A percentile compares a stretch with the other conserved stretches of the same genome.
These are phyloP conservation scores for Phalangium opilio DNA, from an alignment of 2,888 invertebrate genomes.

Conservation along the genomic window DNA sequence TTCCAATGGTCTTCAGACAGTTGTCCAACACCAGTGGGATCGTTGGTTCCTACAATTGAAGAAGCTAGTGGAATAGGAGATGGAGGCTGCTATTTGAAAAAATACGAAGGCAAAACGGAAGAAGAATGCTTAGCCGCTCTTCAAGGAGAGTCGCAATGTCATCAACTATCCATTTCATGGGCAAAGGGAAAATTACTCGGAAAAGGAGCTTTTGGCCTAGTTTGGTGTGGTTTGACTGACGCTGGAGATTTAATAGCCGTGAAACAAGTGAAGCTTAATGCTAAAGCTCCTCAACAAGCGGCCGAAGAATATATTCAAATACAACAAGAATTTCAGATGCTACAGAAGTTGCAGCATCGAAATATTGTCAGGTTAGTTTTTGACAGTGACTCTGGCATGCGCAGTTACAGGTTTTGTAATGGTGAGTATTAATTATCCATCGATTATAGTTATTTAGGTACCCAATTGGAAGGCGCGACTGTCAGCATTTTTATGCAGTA, in stretches of 20 bases:
- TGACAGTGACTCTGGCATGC: neutral
- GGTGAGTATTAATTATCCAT: neutral
- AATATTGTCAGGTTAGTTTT: conserved; percentile 31
- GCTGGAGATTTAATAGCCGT: conserved; percentile 32
- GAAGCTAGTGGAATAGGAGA: no score
- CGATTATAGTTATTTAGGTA: conserved; percentile 24
- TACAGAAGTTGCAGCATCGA: conserved; percentile 30
- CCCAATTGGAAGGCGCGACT: conserved; percentile 29
- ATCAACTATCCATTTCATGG: conserved; percentile 25
- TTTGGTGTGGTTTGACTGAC: conserved; percentile 32
- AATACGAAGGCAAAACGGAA: no score
- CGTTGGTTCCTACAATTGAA: no score
- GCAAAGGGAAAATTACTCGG: conserved; percentile 32
- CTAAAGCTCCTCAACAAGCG: conserved; percentile 1
- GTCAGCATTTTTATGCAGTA: conserved; percentile 34
- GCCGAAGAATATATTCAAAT: conserved; percentile 31
- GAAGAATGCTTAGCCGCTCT: no score
- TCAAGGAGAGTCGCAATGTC: no score
- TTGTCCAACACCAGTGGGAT: no score
- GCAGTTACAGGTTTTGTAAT: neutral
- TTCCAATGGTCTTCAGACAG: no score
- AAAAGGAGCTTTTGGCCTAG: conserved; percentile 31
- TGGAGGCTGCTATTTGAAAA: no score
- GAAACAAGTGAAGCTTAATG: conserved; percentile 28
- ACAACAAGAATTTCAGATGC: conserved; percentile 32